Evolutionary conservation across 64 coral and sea anemone species (phyloP).

Genomic region (Porites australiensis): DNA sequence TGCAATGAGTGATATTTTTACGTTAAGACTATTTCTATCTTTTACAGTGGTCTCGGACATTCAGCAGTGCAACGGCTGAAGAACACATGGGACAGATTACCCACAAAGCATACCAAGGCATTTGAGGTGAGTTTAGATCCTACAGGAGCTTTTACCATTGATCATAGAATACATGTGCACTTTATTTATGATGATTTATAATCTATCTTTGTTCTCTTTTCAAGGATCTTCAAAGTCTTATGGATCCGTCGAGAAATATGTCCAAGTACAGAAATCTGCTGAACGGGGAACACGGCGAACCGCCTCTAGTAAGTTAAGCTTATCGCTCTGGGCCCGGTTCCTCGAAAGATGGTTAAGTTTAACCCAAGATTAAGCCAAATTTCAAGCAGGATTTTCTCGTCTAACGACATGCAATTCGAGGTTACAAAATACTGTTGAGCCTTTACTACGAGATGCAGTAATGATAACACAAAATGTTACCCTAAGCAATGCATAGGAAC

Average conservation of each 20-base stretch:
- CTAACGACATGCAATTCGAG: too few species aligned
- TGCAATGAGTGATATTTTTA: not conserved
- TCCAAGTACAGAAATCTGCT: slow-evolving; percentile 96
- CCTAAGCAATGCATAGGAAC: too few species aligned
- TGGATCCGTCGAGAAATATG: slow-evolving; percentile 99
- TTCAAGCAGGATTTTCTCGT: too few species aligned
- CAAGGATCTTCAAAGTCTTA: slow-evolving; percentile 93
- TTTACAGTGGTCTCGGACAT: slow-evolving; percentile 89
- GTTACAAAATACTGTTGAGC: too few species aligned
- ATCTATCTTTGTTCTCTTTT: not conserved
- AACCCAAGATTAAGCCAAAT: too few species aligned
- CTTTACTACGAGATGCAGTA: too few species aligned
- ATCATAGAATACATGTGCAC: not conserved
- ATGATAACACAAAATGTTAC: too few species aligned
- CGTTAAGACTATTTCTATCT: not conserved
- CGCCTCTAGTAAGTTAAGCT: slow-evolving; percentile 76
- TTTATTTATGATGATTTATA: not conserved
- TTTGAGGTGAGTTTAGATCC: slow-evolving; percentile 76
- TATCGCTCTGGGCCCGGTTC: not conserved
- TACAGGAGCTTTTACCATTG: not conserved
- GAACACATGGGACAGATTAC: slow-evolving; percentile 95
- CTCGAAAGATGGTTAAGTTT: too few species aligned
- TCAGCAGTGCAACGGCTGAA: slow-evolving; percentile 91
- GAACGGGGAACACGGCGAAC: slow-evolving; percentile 82
- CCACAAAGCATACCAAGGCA: slow-evolving; percentile 90